Evolutionary conservation across 2,797 vertebrate genomes (phyloP).

Genomic region (Sebastolobus alascanus): DNA sequence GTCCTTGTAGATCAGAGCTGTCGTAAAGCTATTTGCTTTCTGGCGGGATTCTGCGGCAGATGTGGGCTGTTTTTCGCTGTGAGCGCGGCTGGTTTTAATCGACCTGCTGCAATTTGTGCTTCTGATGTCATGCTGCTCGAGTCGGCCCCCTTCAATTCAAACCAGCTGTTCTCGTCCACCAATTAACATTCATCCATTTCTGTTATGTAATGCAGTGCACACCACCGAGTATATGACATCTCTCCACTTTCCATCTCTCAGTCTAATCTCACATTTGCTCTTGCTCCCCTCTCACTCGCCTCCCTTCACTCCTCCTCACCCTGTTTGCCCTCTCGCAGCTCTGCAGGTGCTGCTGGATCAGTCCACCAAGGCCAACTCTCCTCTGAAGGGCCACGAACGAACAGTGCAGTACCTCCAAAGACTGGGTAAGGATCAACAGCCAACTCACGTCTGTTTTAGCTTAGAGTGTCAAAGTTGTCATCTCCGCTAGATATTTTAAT

Average conservation of each 20-base stretch:
- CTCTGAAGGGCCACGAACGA: slow-evolving; percentile 97
- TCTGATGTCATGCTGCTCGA: slow-evolving; percentile 63
- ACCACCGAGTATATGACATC: slow-evolving; percentile 12
- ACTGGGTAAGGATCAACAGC: slow-evolving; percentile 85
- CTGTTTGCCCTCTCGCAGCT: slow-evolving; percentile 77
- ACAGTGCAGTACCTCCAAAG: slow-evolving; percentile 98
- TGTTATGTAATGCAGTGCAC: slow-evolving; percentile 20
- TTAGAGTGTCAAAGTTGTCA: not conserved
- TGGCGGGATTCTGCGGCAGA: slow-evolving; percentile 11
- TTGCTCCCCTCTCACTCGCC: not conserved
- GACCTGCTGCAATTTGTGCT: slow-evolving; percentile 41
- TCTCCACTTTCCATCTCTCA: slow-evolving; percentile 20
- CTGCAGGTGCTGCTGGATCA: slow-evolving; percentile 97
- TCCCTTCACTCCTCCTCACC: not conserved
- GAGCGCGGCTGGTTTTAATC: slow-evolving; percentile 64
- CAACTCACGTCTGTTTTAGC: not conserved
- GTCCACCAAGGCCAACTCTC: slow-evolving; percentile 98
- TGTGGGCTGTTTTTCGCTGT: slow-evolving; percentile 30
- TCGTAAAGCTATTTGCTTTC: slow-evolving; percentile 48
- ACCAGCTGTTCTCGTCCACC: slow-evolving; percentile 57
- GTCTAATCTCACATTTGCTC: slow-evolving; percentile 6
- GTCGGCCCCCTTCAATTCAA: slow-evolving; percentile 43
- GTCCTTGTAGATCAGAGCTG: slow-evolving; percentile 39
- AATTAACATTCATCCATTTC: slow-evolving; percentile 41
- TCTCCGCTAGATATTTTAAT: not conserved